Evolutionary conservation across 2,888 invertebrate species (phyloP), one percentile per base, ranked within the genome.

Genomic region (Diploptera punctata): DNA sequence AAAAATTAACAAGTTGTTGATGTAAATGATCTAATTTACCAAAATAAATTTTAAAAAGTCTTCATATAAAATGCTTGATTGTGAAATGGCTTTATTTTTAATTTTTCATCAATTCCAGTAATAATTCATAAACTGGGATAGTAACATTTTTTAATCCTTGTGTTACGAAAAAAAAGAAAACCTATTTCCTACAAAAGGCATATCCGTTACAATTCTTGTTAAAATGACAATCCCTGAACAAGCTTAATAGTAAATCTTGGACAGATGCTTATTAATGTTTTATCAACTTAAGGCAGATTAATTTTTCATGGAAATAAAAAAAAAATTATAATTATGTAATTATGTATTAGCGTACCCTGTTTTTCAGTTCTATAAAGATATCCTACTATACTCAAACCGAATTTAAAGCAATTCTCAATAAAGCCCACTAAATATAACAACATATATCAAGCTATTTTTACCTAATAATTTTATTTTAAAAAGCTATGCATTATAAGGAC

Each of bases 141-240:
- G 65, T 47, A 65, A 57, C 57, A 29, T 18, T 62, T 65, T 65
- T 26, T 44, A 65, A 65, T 26, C 47, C 65, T 44, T 44, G n/a
- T n/a, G n/a, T n/a, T n/a, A n/a, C n/a, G n/a, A n/a, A n/a, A n/a
- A n/a, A n/a, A n/a, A n/a, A n/a, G n/a, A n/a, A n/a, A 18, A 7
- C 5, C 10, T 33, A 65, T 16, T 33, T 60, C 18, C 65, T 65
- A 65, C 65, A 65, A 65, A n/a, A 65, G 65, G 65, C 65, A 65
- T 65, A 47, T 47, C 65, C 65, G 44, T 65, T 65, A 44, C 47
- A 44, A 10, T 16, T 44, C 21, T 26, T 26, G 29, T 24, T 29
- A 65, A 65, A 44, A 26, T 19, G 24, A 47, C 18, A n/a, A 29
- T 16, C 1, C 16, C 24, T 26, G 24, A 47, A 38, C 38, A 61